These are phyloP conservation scores for Halocynthia aurantium DNA, from an alignment of 23 tunicate genomes.

Conservation along the genomic window DNA sequence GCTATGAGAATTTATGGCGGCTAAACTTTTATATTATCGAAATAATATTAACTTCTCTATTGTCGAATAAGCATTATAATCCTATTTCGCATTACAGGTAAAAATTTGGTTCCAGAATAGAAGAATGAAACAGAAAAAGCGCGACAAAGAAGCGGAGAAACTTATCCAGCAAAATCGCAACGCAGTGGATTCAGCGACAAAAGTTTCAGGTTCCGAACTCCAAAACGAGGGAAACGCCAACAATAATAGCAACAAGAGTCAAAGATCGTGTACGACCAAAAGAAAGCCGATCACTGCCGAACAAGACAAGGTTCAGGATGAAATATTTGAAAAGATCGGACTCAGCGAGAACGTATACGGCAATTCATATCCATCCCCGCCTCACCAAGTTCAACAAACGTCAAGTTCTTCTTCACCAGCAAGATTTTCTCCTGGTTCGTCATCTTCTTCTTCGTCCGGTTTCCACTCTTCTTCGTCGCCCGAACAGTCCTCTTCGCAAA, in stretches of 20 bases:
- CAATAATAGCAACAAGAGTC: constrained; percentile 5
- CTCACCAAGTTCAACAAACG: constrained; percentile 1
- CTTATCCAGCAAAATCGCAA: neutral
- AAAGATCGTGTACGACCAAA: no score
- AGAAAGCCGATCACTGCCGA: no score
- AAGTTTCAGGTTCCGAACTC: no score
- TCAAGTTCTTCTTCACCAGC: constrained; percentile 6
- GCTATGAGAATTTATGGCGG: neutral
- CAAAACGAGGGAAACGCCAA: neutral
- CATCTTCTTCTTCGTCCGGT: neutral
- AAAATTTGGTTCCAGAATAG: constrained; percentile 99
- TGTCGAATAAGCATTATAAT: neutral
- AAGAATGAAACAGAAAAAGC: constrained; percentile 98
- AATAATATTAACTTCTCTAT: no score
- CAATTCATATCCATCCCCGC: neutral
- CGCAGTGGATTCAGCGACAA: no score
- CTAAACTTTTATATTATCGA: neutral
- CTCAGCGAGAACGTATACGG: neutral
- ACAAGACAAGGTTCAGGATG: no score
- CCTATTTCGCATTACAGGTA: constrained; percentile 39
- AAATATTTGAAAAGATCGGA: no score
- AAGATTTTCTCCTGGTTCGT: constrained; percentile 9
- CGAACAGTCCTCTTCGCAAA: constrained; percentile 10
- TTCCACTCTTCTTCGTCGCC: constrained; percentile 11
- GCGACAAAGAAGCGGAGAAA: constrained; percentile 97